Evolutionary conservation across 92 coral and sea anemone species (phyloP).

Genomic region (Galaxea fascicularis): DNA sequence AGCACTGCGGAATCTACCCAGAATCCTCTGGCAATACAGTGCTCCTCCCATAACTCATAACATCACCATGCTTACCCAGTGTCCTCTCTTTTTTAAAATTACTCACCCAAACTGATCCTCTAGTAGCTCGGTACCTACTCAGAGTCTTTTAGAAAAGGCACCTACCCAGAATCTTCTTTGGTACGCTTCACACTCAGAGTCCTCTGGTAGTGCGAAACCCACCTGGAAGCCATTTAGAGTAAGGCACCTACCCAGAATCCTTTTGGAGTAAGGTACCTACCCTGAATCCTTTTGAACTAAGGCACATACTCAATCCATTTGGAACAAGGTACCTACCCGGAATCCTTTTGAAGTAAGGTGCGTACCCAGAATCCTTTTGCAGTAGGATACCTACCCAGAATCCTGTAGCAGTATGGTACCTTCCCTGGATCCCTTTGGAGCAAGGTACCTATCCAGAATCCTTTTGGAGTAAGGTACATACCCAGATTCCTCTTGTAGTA

Average conservation of each 20-base stretch:
- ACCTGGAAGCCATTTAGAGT: too few relatives aligned
- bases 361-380: not conserved
- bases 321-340: too few relatives aligned
- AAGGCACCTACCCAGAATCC: too few relatives aligned
- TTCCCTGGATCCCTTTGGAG: too few relatives aligned
- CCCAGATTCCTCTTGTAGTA: constrained; percentile 8
- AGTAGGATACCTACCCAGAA: not conserved
- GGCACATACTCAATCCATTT: not conserved
- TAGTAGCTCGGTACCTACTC: not conserved
- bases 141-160: not conserved
- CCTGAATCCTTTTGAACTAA: not conserved
- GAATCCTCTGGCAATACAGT: not conserved
- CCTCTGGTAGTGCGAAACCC: not conserved
- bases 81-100: too few relatives aligned
- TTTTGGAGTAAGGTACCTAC: not conserved
- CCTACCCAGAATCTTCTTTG: not conserved
- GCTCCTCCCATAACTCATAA: too few relatives aligned
- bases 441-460: too few relatives aligned
- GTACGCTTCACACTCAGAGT: not conserved
- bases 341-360: not conserved
- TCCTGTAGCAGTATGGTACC: not conserved
- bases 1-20: not conserved
- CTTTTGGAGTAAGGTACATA: not conserved
- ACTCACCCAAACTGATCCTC: not conserved
- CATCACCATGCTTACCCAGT: too few relatives aligned